Base-by-base conservation (phyloP, 2,113 vertebrate genomes). In the Lutjanus erythropterus region DNA sequence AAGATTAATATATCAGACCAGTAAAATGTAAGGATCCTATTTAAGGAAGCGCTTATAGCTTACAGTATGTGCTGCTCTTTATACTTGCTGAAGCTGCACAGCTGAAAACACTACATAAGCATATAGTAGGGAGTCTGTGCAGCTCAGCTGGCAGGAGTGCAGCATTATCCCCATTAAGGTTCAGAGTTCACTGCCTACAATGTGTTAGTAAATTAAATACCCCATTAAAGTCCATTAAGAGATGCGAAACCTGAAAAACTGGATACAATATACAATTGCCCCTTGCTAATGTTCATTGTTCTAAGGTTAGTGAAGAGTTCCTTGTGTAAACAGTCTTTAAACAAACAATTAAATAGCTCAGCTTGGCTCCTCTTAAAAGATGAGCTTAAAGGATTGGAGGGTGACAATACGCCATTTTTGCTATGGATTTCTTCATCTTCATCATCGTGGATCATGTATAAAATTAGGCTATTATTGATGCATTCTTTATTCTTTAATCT, bases 101-200 rank as follows among this genome's bases (percentile, higher is more conserved):
- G 61, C 49, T 77, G 49, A 88, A 88, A 84, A 79, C 69, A 69
- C 55, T 0, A 71, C 78, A 82, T 76, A 83, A 81, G 91, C 84
- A 88, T 49, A 67, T 74, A 70, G 37, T 19, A 29, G 56, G 47
- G 62, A 71, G 35, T 64, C 41, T 35, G 49, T 60, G 70, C 35
- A 44, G 65, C 80, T 88, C 58, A 84, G 83, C 75, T 83, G 75
- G 78, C 69, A 78, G 16, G 65, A 75, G 68, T 18, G 9, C 61
- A 71, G 77, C 70, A 78, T 84, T 70, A 82, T 86, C 71, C 21
- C 76, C 61, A 77, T 78, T 72, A 65, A 18, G 59, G 84, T 81
- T 89, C 84, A 91, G 71, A 86, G 86, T 83, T 88, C 89, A 78
- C 64, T 27, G 64, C 84, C 71, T 70, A 59, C 55, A 74, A 72